Evolutionary conservation across 2,888 invertebrate species (phyloP).

Genomic region (Cremastobaeus sp.): DNA sequence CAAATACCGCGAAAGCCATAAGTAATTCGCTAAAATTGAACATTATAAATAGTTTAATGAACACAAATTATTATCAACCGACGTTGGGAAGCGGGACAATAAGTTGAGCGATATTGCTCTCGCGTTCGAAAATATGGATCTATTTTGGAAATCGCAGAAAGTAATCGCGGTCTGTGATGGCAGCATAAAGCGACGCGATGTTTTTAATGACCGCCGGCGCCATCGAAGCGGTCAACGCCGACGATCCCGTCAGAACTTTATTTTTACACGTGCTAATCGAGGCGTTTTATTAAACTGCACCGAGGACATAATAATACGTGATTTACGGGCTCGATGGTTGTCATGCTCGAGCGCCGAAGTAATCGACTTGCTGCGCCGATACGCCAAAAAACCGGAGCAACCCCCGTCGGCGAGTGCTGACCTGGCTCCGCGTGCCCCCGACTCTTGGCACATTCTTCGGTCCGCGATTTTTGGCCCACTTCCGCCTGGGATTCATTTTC

Average conservation of each 20-base stretch:
- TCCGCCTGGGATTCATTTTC: constrained; percentile 25
- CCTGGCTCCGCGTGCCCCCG: constrained; percentile 56
- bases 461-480: constrained; percentile 63
- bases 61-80: no score
- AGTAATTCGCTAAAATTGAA: no score
- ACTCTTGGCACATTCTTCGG: constrained; percentile 68
- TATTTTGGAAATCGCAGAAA: not conserved
- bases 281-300: constrained; percentile 4
- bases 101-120: no score
- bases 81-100: no score
- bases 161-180: no score
- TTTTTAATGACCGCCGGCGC: constrained; percentile 17
- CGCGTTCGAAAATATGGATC: not conserved
- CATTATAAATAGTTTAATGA: no score
- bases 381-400: constrained; percentile 62
- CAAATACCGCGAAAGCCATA: no score
- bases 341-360: constrained; percentile 34
- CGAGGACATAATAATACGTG: constrained; percentile 25
- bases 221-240: not conserved
- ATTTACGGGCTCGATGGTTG: constrained; percentile 32
- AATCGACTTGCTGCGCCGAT: constrained; percentile 37
- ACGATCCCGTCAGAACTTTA: constrained; percentile 14
- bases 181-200: constrained; percentile 7
- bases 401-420: constrained; percentile 62
- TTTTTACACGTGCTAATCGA: constrained; percentile 15